Evolutionary conservation across 1,140 invertebrate genomes (phyloP).

Genomic region (Heliconius congener): DNA sequence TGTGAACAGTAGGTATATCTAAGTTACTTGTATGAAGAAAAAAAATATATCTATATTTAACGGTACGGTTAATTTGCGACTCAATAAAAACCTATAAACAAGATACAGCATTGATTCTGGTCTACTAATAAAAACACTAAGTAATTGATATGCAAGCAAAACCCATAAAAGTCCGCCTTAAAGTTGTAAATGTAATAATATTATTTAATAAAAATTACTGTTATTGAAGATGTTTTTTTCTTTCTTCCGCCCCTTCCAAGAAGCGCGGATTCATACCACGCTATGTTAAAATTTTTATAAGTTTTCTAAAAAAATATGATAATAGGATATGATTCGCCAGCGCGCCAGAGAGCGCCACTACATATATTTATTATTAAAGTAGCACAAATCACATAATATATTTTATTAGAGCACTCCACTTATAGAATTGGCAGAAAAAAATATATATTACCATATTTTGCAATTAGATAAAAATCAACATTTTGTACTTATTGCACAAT

Average conservation of each 20-base stretch:
- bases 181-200: background rate
- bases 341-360: background rate
- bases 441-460: background rate
- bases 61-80: background rate
- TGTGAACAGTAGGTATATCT: too few species aligned
- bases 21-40: too few species aligned
- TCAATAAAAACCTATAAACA: background rate
- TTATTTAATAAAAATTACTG: too few species aligned
- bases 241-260: too few species aligned
- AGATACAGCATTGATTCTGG: background rate
- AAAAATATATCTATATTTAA: too few species aligned
- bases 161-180: background rate
- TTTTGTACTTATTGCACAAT: constrained; percentile 74
- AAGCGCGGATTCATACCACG: too few species aligned
- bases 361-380: background rate
- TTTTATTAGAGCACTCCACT: background rate
- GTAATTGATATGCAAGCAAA: background rate
- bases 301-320: too few species aligned
- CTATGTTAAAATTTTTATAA: too few species aligned
- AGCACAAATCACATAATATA: background rate
- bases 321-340: background rate
- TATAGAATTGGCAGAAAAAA: background rate
- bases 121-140: background rate
- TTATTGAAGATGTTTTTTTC: too few species aligned
- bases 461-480: constrained; percentile 71